Evolutionary conservation across 2,797 vertebrate species (phyloP).

Genomic region (Leptatherina wallacei): DNA sequence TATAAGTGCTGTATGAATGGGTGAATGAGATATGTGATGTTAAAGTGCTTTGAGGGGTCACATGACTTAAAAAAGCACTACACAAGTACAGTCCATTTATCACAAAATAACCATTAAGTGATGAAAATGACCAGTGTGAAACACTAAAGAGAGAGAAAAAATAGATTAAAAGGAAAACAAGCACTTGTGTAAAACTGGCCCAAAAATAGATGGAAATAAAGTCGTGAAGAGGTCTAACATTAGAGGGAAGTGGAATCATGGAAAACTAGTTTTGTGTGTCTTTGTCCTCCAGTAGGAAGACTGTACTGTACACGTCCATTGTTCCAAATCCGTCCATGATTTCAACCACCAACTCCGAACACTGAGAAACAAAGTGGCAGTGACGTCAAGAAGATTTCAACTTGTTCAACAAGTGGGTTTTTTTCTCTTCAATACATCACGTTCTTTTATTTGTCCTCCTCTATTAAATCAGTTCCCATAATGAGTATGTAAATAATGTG

Average conservation of each 20-base stretch:
- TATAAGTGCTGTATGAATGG: too few relatives aligned
- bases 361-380: background rate
- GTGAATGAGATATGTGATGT: too few relatives aligned
- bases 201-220: background rate
- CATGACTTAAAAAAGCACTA: too few relatives aligned
- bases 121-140: too few relatives aligned
- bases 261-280: background rate
- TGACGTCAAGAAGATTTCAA: background rate
- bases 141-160: background rate
- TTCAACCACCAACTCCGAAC: background rate
- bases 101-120: background rate
- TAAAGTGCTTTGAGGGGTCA: too few relatives aligned
- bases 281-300: background rate
- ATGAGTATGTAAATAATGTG: background rate
- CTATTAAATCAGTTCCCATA: background rate
- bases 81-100: too few relatives aligned
- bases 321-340: background rate
- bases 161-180: background rate
- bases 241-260: background rate
- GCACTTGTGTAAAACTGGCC: background rate
- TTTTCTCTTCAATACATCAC: background rate
- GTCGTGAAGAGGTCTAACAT: background rate
- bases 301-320: too few relatives aligned
- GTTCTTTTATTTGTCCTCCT: background rate
- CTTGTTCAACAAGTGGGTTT: background rate